Conservation (phyloP, 1,140 invertebrate species). For the Bombus impatiens region DNA sequence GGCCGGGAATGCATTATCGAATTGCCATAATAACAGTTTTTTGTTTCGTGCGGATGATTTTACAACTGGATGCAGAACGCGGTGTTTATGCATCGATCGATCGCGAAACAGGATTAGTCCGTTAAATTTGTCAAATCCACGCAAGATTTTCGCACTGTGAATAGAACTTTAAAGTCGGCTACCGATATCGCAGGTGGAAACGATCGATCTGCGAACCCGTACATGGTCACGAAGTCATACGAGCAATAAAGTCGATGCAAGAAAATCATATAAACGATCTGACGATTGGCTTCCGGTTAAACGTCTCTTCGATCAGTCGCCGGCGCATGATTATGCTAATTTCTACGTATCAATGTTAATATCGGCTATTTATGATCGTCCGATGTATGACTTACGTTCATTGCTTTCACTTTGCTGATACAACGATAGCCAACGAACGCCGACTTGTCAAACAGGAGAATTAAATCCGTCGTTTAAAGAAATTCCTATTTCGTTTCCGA, state of each 20-base stretch:
- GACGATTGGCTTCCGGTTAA: slow-evolving; percentile 53
- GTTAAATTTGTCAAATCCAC: too few relatives aligned
- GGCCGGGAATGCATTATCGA: not conserved
- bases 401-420: slow-evolving; percentile 77
- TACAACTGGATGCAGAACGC: not conserved
- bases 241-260: slow-evolving; percentile 65
- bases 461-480: not conserved
- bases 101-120: too few relatives aligned
- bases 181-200: slow-evolving; percentile 51
- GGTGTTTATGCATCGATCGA: not conserved
- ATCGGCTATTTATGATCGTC: slow-evolving; percentile 80
- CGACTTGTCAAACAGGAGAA: slow-evolving; percentile 28
- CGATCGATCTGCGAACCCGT: slow-evolving; percentile 77
- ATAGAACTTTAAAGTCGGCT: slow-evolving; percentile 24
- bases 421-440: slow-evolving; percentile 65
- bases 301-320: slow-evolving; percentile 60
- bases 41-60: not conserved
- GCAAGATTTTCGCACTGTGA: not conserved
- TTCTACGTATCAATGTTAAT: slow-evolving; percentile 79
- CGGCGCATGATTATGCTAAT: slow-evolving; percentile 79
- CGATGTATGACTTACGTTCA: slow-evolving; percentile 79
- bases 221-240: slow-evolving; percentile 75
- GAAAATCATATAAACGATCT: slow-evolving; percentile 77
- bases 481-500: not conserved
- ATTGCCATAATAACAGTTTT: not conserved